Conservation (phyloP, 1,140 invertebrate genomes). For the Daktulosphaira vitifoliae region DNA sequence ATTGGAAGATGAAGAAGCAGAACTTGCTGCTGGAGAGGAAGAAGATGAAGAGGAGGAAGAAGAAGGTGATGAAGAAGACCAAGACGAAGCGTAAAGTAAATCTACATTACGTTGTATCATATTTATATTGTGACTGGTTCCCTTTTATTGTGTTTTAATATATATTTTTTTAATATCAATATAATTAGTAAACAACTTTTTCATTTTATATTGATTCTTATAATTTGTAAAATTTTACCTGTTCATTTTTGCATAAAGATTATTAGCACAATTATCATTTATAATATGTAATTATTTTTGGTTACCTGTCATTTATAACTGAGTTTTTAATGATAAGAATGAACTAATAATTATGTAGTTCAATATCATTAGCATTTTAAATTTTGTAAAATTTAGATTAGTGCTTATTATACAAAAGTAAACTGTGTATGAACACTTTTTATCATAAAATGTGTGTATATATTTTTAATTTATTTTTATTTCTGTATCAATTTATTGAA, state of each 20-base stretch:
- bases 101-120: neutral
- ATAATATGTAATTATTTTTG: neutral
- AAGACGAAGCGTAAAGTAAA: conserved; percentile 16
- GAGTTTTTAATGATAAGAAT: too few species aligned
- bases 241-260: conserved; percentile 15
- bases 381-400: too few species aligned
- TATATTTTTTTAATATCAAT: neutral
- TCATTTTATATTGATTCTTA: conserved; percentile 1
- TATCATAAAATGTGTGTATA: too few species aligned
- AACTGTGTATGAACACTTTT: too few species aligned
- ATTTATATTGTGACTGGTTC: neutral
- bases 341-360: too few species aligned
- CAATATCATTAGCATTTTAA: too few species aligned
- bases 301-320: too few species aligned
- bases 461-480: too few species aligned
- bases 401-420: too few species aligned
- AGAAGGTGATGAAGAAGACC: conserved; percentile 10
- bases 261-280: conserved; percentile 17
- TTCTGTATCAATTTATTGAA: too few species aligned
- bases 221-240: conserved; percentile 20
- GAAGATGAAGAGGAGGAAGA: conserved; percentile 12
- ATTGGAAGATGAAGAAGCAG: conserved; percentile 26
- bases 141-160: neutral
- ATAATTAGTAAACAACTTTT: neutral
- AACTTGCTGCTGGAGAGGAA: neutral